A percentile compares a stretch with the other conserved stretches of the same genome.
Evolutionary conservation across 2,113 vertebrate genomes (phyloP).

Genomic region (Cyprinodon variegatus): DNA sequence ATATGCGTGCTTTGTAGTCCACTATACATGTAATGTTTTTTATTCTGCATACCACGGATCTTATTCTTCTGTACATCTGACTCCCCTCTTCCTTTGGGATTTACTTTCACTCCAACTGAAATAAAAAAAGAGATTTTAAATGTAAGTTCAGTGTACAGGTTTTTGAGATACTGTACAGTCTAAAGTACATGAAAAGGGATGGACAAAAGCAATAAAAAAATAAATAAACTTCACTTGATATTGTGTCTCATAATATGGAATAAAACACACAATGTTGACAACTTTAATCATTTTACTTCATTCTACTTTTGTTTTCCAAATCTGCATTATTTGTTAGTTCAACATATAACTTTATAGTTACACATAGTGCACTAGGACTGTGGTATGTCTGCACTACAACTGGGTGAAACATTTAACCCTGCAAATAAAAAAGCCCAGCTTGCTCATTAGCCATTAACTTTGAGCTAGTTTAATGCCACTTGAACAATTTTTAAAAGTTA

Average conservation of each 20-base stretch:
- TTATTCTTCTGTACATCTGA: constrained; percentile 83
- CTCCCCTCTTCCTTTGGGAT: constrained; percentile 78
- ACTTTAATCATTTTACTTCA: too few species aligned
- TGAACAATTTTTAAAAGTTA: too few species aligned
- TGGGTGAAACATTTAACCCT: too few species aligned
- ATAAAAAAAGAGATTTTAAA: constrained; percentile 30
- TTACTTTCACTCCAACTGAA: constrained; percentile 83
- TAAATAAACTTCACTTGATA: neutral
- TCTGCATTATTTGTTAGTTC: too few species aligned
- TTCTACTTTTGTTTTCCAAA: too few species aligned
- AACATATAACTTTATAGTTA: too few species aligned
- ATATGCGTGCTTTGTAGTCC: neutral
- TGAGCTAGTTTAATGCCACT: too few species aligned
- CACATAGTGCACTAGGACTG: too few species aligned
- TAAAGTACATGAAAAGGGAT: neutral
- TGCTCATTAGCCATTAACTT: too few species aligned
- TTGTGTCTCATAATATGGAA: neutral
- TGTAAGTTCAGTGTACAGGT: constrained; percentile 1
- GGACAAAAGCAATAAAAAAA: neutral
- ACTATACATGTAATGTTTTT: neutral
- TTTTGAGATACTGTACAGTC: neutral
- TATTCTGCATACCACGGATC: constrained; percentile 73
- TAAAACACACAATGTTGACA: too few species aligned
- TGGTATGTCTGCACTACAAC: too few species aligned
- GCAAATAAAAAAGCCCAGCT: too few species aligned